These are phyloP conservation scores for Pseudococcus jackbeardsleyi DNA, from an alignment of 2,888 invertebrate species.

Conservation along the genomic window DNA sequence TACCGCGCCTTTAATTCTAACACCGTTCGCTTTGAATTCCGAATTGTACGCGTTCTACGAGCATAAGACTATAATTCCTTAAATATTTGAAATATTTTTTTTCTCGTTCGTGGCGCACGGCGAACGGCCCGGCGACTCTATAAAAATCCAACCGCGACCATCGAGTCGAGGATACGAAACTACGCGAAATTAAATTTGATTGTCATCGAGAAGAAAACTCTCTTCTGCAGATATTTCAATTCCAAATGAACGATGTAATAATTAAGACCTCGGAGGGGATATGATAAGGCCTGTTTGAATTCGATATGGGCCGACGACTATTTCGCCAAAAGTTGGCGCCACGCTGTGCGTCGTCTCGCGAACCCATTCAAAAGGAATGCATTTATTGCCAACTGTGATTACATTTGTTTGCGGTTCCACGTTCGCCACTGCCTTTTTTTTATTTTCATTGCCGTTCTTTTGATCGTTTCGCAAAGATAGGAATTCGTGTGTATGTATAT, in stretches of 20 bases:
- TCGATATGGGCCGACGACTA: conserved; percentile 32
- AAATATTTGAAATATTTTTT: conserved; percentile 17
- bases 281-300: conserved; percentile 29
- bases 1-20: background rate
- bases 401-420: conserved; percentile 43
- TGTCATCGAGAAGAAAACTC: conserved; percentile 29
- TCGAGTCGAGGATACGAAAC: background rate
- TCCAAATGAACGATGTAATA: conserved; percentile 30
- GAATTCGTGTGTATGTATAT: background rate
- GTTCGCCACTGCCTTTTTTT: conserved; percentile 3
- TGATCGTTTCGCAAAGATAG: background rate
- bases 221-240: conserved; percentile 14
- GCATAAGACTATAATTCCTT: background rate
- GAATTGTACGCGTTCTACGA: background rate
- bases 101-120: background rate
- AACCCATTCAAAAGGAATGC: conserved; percentile 34
- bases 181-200: conserved; percentile 19
- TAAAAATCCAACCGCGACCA: conserved; percentile 11
- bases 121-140: too few relatives aligned
- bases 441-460: background rate
- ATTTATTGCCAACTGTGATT: conserved; percentile 50
- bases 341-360: conserved; percentile 20
- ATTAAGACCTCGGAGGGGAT: background rate
- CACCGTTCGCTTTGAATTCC: background rate
- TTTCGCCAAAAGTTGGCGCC: conserved; percentile 35